Conservation (phyloP, 2,888 invertebrate genomes). For the Meta bourneti region DNA sequence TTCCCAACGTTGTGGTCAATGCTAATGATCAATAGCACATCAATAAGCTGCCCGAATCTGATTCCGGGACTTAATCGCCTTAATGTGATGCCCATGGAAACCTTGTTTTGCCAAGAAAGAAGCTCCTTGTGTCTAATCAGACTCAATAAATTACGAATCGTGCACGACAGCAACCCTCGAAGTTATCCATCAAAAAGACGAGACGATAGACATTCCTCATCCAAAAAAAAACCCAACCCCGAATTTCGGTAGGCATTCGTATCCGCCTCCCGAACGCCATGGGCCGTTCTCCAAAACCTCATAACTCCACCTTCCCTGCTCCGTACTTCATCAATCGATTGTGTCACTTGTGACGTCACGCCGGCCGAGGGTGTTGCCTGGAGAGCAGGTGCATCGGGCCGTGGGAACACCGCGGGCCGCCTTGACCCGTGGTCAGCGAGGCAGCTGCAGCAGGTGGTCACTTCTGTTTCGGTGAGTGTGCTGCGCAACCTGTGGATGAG, state of each 20-base stretch:
- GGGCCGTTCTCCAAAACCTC: not conserved
- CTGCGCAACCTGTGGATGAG: slow-evolving; percentile 3
- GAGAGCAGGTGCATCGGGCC: slow-evolving; percentile 22
- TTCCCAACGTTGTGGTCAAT: not conserved
- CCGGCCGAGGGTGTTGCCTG: not conserved
- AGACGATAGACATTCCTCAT: not conserved
- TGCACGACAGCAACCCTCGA: not conserved
- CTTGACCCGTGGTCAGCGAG: slow-evolving; percentile 73
- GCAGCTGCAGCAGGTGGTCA: slow-evolving; percentile 75
- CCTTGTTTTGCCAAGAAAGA: not conserved
- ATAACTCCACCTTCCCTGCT: not conserved
- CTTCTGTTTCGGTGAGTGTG: slow-evolving; percentile 69
- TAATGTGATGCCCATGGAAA: not conserved
- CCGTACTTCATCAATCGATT: not conserved
- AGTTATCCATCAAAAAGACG: not conserved
- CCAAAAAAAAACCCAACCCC: not conserved
- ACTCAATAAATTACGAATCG: not conserved
- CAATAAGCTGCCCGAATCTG: not conserved
- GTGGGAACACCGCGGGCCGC: slow-evolving; percentile 61
- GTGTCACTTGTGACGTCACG: not conserved
- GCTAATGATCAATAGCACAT: not conserved
- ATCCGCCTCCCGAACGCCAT: not conserved
- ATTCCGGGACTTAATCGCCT: not conserved
- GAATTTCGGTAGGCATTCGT: not conserved
- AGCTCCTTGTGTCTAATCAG: not conserved